A percentile compares a stretch with the other conserved stretches of the same genome.
These are phyloP conservation scores for Erynnis tages DNA, from an alignment of 2,888 invertebrate species.

Conservation along the genomic window DNA sequence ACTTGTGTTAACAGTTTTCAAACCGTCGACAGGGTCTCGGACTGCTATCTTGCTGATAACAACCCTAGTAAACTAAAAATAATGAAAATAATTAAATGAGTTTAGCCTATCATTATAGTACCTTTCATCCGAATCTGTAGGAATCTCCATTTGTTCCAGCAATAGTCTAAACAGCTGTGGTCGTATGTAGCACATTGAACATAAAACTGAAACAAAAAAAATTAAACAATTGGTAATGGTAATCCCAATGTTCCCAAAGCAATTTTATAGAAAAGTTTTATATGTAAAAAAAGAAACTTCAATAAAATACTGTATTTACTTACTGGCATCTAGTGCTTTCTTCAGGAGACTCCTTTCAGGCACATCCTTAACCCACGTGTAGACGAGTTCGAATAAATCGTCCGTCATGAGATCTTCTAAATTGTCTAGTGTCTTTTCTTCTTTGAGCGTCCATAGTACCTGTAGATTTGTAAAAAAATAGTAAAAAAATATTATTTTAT, in stretches of 20 bases:
- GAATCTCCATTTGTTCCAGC: constrained; percentile 87
- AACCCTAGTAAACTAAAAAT: too few relatives aligned
- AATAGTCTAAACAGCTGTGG: constrained; percentile 89
- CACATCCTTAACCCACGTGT: constrained; percentile 88
- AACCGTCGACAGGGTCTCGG: too few relatives aligned
- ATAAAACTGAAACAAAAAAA: constrained; percentile 83
- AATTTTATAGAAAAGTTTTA: neutral
- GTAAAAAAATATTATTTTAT: too few relatives aligned
- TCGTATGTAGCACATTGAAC: constrained; percentile 92
- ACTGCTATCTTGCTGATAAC: too few relatives aligned
- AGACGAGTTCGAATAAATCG: constrained; percentile 88
- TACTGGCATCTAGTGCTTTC: constrained; percentile 89
- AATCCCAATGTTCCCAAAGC: neutral
- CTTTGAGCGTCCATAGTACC: constrained; percentile 83
- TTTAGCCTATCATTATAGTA: constrained; percentile 32
- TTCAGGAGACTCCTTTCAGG: constrained; percentile 88
- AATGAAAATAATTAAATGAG: too few relatives aligned
- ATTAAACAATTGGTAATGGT: constrained; percentile 47
- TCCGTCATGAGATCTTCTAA: constrained; percentile 86
- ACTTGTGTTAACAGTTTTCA: too few relatives aligned
- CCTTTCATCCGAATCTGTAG: constrained; percentile 67
- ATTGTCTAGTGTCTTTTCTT: constrained; percentile 83
- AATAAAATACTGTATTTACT: constrained; percentile 34
- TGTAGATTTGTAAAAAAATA: constrained; percentile 35
- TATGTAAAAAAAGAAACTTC: neutral